Evolutionary conservation across 1,140 invertebrate genomes (phyloP), one percentile per base, ranked within the genome.

Genomic region (Drosophila varians): DNA sequence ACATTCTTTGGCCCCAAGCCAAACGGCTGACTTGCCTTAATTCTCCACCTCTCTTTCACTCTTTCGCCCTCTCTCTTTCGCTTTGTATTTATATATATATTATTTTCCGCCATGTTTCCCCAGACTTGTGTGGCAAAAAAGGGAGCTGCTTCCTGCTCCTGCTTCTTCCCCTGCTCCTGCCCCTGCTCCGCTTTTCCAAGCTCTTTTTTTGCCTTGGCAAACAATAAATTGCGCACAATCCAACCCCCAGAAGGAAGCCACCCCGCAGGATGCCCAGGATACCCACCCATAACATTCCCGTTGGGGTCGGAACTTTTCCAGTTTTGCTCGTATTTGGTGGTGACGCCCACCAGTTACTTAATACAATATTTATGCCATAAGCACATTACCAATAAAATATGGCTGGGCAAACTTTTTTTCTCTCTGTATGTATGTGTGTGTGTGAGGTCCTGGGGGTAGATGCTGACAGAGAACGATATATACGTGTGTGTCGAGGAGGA

Each of bases 281-380:
- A 40, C 31, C 28, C 40, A 26, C 25, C 23, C 28, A 49, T n/a
- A 11, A 31, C 40, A 38, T 25, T 34, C 47, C 49, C 57, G 5
- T 7, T 31, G 47, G 12, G 36, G 19, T 14, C 40, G 40, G 66
- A 72, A 73, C 56, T 62, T 72, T 52, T 45, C 38, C 38, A 16
- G 38, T 42, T 45, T 61, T 12, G 25, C 16, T 14, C 12, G 16
- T 12, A 62, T 25, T 69, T 78, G 66, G 79, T 89, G 80, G 66
- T 62, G 74, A 84, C 84, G 79, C 84, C 84, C 84, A 89, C 84
- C 84, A 89, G 86, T 89, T 89, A 89, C 86, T 89, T 89, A 86
- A 89, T 89, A 89, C 84, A 89, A 89, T 89, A 89, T 89, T 89
- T 89, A 89, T 89, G 79, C 74, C 86, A 89, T 89, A 89, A 89